Percentiles rank a stretch among this genome's conserved stretches.
phyloP scores from a whole-genome alignment of 2,888 invertebrate genomes.

The Xanthorhoe spadicearia region DNA sequence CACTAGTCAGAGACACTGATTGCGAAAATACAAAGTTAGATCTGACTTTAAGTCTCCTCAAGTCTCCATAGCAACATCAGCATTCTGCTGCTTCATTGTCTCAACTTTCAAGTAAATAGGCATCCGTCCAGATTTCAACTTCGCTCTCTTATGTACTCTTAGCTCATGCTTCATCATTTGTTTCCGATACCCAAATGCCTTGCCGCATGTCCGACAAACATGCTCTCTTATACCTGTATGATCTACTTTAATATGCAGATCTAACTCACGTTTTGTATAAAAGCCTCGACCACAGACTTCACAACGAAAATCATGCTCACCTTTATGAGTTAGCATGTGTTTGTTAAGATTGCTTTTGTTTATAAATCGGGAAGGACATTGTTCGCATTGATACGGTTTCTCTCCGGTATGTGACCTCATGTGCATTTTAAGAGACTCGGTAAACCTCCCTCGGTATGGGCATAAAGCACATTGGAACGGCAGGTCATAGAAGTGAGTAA shows the following conservation, averaged over 20 bases:
- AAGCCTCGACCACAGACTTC: slow-evolving; percentile 69
- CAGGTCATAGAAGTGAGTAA: slow-evolving; percentile 69
- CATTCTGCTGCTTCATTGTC: slow-evolving; percentile 54
- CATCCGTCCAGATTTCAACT: slow-evolving; percentile 66
- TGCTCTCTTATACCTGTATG: slow-evolving; percentile 75
- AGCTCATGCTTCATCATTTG: slow-evolving; percentile 79
- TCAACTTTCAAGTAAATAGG: slow-evolving; percentile 72
- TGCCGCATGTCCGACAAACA: slow-evolving; percentile 70
- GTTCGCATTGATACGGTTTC: slow-evolving; percentile 71
- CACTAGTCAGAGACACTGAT: no score
- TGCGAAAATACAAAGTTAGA: no score
- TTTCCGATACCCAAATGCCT: slow-evolving; percentile 74
- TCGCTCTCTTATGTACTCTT: slow-evolving; percentile 74
- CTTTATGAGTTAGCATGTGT: slow-evolving; percentile 67
- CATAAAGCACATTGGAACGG: slow-evolving; percentile 72
- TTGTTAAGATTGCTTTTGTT: slow-evolving; percentile 76
- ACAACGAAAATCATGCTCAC: slow-evolving; percentile 67
- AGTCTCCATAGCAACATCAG: slow-evolving; percentile 26
- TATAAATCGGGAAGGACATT: slow-evolving; percentile 70
- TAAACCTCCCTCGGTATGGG: slow-evolving; percentile 73
- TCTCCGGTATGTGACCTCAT: slow-evolving; percentile 78
- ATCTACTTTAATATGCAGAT: slow-evolving; percentile 72
- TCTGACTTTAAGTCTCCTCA: no score
- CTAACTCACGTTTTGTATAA: slow-evolving; percentile 65
- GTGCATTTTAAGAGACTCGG: slow-evolving; percentile 73